Evolutionary conservation across 1,140 invertebrate genomes (phyloP).

Genomic region (Aphelenchoides fujianensis): DNA sequence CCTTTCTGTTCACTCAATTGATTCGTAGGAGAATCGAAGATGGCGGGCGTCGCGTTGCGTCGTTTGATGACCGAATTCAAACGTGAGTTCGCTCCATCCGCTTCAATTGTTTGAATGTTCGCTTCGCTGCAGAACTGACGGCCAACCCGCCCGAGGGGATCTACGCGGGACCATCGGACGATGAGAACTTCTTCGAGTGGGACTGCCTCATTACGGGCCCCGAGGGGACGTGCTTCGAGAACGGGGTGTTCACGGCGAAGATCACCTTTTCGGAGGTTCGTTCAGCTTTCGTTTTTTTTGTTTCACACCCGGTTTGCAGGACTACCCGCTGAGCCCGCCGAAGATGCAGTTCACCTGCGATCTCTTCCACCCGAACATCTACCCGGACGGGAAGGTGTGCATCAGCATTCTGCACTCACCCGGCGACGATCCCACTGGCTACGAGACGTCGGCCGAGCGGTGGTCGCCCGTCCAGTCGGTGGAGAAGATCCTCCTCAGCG

Average conservation of each 20-base stretch:
- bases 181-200: constrained; percentile 99
- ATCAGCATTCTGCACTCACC: constrained; percentile 99
- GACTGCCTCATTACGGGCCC: constrained; percentile 95
- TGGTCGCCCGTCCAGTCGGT: constrained; percentile 99
- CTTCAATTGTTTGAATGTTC: constrained; percentile 7
- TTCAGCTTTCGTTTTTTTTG: constrained; percentile 32
- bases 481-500: constrained; percentile 95
- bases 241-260: constrained; percentile 93
- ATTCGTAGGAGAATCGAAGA: no score
- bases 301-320: constrained; percentile 72
- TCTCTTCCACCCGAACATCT: constrained; percentile 95
- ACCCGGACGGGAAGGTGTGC: constrained; percentile 72
- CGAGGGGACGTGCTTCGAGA: constrained; percentile 96
- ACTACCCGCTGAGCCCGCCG: constrained; percentile 95
- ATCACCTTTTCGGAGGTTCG: constrained; percentile 67
- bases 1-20: neutral
- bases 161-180: constrained; percentile 87
- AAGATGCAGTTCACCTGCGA: constrained; percentile 99
- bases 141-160: constrained; percentile 97
- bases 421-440: constrained; percentile 95
- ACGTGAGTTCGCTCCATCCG: constrained; percentile 70
- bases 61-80: constrained; percentile 97
- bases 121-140: constrained; percentile 80
- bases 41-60: constrained; percentile 93
- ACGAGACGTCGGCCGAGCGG: constrained; percentile 92